Conservation (phyloP, 2,113 vertebrate species). For the Triplophysa dalaica region DNA sequence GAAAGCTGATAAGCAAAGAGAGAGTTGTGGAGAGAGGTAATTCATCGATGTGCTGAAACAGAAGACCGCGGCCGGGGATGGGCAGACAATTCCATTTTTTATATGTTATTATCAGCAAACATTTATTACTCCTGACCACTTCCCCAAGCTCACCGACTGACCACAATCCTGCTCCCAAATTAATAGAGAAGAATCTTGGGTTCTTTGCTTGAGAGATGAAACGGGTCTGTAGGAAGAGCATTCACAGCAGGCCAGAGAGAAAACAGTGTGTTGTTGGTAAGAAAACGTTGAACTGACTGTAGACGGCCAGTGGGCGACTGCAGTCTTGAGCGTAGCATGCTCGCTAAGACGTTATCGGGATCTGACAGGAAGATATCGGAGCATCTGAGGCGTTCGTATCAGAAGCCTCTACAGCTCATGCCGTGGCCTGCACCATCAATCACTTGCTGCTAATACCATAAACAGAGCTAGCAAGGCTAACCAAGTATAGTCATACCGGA, state of each 20-base stretch:
- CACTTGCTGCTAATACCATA: constrained; percentile 56
- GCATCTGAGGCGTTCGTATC: constrained; percentile 75
- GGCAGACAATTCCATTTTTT: constrained; percentile 44
- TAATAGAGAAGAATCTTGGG: not conserved
- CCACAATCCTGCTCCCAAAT: constrained; percentile 12
- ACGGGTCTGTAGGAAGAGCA: constrained; percentile 27
- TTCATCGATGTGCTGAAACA: constrained; percentile 55
- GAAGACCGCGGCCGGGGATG: constrained; percentile 59
- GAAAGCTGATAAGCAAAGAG: constrained; percentile 47
- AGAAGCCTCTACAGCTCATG: constrained; percentile 75
- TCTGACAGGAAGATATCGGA: constrained; percentile 79
- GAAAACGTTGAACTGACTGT: constrained; percentile 30
- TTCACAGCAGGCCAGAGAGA: constrained; percentile 37
- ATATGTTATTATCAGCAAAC: constrained; percentile 48
- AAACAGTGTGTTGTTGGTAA: constrained; percentile 45
- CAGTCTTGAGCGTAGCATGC: not conserved
- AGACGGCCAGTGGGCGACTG: constrained; percentile 11
- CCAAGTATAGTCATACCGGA: not conserved
- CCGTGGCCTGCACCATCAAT: constrained; percentile 73
- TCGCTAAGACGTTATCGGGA: constrained; percentile 68
- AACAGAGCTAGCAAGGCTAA: constrained; percentile 34
- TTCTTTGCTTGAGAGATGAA: constrained; percentile 29
- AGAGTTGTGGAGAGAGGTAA: constrained; percentile 63
- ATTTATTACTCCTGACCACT: constrained; percentile 48
- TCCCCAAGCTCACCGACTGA: constrained; percentile 19